Base-by-base conservation (phyloP, 2,888 invertebrate species). In the Pheosia gnoma region DNA sequence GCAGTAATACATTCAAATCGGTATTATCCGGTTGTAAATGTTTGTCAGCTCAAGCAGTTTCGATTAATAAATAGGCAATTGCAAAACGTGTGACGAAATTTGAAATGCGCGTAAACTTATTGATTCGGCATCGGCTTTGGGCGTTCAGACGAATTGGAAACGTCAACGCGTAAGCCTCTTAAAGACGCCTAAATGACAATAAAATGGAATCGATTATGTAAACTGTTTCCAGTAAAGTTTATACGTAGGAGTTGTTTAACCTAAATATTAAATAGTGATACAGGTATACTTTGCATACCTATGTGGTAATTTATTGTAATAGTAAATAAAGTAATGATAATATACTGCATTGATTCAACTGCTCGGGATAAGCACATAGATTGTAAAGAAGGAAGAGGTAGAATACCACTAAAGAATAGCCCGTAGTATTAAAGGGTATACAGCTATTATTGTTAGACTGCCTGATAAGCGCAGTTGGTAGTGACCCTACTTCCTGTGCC, bases 51-150 rank as follows among this genome's bases (percentile, higher is more conserved):
- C 67, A 70, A 70, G 66, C 70, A 64, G 63, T 66, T 59, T 61
- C 60, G 62, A 69, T 74, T 70, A 71, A 64, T 68, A 64, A 61
- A 63, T 67, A 60, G 67, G 38, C 60, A 66, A 59, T 78, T 75
- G 66, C 71, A 59, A 71, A 74, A 72, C 53, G n/a, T 7, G 55
- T 73, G 71, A 65, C 58, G 61, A 63, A 73, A 76, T 62, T 58
- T 65, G 70, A 63, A 74, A 77, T 61, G 62, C 65, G 62, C 65
- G 65, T 66, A 66, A 73, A 72, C 76, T 73, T 66, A 74, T 79
- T 72, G 73, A 75, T 72, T 71, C 57, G 60, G 59, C 59, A 70
- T 57, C 61, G 60, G 53, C 43, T 57, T 58, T 51, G 38, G n/a
- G 49, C 37, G 47, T 58, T 54, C 58, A 39, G 53, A 10, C 13